Evolutionary conservation across 2,888 invertebrate genomes (phyloP).

Genomic region (Mycalesis mineus): DNA sequence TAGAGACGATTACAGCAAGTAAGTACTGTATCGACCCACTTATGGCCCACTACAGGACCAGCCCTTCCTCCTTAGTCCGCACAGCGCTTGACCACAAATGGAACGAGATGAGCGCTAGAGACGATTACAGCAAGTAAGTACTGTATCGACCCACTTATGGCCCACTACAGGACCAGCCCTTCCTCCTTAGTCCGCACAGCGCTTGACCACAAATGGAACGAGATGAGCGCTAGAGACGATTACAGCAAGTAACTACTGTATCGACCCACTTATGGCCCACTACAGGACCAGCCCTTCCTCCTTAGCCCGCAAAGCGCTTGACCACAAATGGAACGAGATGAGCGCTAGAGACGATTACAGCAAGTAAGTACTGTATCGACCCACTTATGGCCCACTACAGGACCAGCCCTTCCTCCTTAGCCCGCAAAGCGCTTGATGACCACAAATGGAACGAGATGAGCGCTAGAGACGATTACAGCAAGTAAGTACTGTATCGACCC

Average conservation of each 20-base stretch:
- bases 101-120: conserved; percentile 72
- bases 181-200: conserved; percentile 84
- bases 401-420: too few species aligned
- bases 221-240: conserved; percentile 56
- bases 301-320: conserved; percentile 84
- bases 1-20: conserved; percentile 59
- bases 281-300: too few species aligned
- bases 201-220: conserved; percentile 87
- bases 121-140: conserved; percentile 62
- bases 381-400: too few species aligned
- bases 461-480: conserved; percentile 53
- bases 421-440: conserved; percentile 84
- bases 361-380: conserved; percentile 55
- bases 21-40: too few species aligned
- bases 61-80: too few species aligned
- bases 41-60: too few species aligned
- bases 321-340: conserved; percentile 85
- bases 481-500: too few species aligned
- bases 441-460: conserved; percentile 83
- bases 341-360: conserved; percentile 52
- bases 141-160: too few species aligned
- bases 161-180: too few species aligned
- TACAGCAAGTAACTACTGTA: conserved; percentile 58
- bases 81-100: conserved; percentile 86
- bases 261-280: too few species aligned